Evolutionary conservation across 2,797 vertebrate genomes (phyloP).

Genomic region (Morelia viridis): DNA sequence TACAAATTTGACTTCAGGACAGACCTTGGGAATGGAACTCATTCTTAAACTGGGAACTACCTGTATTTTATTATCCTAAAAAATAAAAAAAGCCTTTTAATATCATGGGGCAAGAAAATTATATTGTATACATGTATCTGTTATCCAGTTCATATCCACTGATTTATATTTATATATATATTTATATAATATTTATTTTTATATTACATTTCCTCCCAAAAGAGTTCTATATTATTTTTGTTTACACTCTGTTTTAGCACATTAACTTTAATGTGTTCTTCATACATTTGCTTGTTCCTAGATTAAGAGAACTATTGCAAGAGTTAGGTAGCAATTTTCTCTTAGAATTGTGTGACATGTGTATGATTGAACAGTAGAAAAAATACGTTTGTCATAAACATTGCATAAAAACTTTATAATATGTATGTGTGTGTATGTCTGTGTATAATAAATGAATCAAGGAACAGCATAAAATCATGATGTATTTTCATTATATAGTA

Average conservation of each 20-base stretch:
- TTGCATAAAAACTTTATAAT: not conserved
- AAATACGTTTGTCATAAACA: not conserved
- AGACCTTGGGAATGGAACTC: no score
- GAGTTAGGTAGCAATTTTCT: not conserved
- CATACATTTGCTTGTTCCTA: constrained; percentile 8
- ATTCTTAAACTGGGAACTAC: no score
- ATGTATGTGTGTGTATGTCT: not conserved
- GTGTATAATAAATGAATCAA: not conserved
- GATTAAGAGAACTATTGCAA: constrained; percentile 1
- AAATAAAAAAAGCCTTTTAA: constrained; percentile 53
- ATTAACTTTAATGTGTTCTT: constrained; percentile 27
- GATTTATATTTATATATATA: not conserved
- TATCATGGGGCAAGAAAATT: not conserved
- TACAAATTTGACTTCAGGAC: no score
- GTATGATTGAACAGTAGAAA: no score
- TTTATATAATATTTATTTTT: not conserved
- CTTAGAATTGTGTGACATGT: not conserved
- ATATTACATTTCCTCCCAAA: not conserved
- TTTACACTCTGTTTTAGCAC: not conserved
- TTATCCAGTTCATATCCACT: not conserved
- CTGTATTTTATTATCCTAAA: constrained; percentile 43
- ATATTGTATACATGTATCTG: not conserved
- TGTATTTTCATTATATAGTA: not conserved
- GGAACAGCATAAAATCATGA: not conserved
- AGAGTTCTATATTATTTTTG: not conserved